phyloP scores from a whole-genome alignment of 2,113 vertebrate species.

The Gadus chalcogrammus region DNA sequence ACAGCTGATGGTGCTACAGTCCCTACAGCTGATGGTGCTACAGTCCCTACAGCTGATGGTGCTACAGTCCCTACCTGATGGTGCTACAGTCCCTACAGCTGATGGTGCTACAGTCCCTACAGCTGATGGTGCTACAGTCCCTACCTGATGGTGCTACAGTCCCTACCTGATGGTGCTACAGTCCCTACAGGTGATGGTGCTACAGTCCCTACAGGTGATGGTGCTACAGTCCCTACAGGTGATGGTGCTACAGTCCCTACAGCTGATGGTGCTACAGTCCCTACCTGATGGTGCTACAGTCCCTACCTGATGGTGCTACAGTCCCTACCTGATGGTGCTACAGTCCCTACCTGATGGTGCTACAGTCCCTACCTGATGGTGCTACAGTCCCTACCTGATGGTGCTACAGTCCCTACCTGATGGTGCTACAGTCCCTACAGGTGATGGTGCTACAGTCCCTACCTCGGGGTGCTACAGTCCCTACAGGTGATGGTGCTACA shows the following conservation, averaged over 20 bases:
- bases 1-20: background rate
- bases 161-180: too few relatives aligned
- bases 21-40: background rate
- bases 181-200: too few relatives aligned
- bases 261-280: too few relatives aligned
- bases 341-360: conserved; percentile 30
- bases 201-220: too few relatives aligned
- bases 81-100: conserved; percentile 56
- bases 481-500: conserved; percentile 57
- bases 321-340: background rate
- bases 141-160: too few relatives aligned
- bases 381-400: too few relatives aligned
- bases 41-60: conserved; percentile 61
- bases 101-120: conserved; percentile 36
- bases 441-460: background rate
- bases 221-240: too few relatives aligned
- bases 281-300: too few relatives aligned
- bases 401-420: background rate
- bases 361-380: too few relatives aligned
- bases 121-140: conserved; percentile 73
- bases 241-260: too few relatives aligned
- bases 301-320: too few relatives aligned
- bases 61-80: conserved; percentile 72
- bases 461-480: background rate
- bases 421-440: background rate